phyloP scores from a whole-genome alignment of 2,113 vertebrate species.

The Colius striatus region DNA sequence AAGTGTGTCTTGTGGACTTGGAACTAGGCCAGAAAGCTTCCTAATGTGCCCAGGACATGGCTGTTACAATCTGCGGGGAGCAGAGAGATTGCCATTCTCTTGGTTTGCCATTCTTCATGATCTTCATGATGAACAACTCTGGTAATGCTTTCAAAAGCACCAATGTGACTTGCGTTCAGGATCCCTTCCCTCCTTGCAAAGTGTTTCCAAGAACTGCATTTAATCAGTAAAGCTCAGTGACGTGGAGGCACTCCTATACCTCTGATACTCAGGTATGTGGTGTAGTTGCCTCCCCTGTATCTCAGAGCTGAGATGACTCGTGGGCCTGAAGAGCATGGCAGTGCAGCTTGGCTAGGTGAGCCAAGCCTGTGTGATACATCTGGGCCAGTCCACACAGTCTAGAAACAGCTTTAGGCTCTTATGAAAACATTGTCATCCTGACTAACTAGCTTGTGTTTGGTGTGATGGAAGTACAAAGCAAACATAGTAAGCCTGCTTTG shows the following conservation, averaged over 20 bases:
- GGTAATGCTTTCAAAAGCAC: background rate
- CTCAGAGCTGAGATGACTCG: rapidly evolving
- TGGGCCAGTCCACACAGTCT: rapidly evolving
- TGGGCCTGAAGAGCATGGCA: rapidly evolving
- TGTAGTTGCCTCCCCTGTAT: rapidly evolving
- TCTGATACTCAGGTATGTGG: too few species aligned
- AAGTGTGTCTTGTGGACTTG: rapidly evolving
- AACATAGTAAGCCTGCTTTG: background rate
- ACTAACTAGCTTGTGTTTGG: background rate
- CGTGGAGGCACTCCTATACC: background rate
- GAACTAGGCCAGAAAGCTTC: background rate
- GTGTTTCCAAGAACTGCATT: background rate
- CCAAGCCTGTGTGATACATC: background rate
- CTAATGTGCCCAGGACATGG: rapidly evolving
- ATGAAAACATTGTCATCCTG: background rate
- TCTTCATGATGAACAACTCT: background rate
- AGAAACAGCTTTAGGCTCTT: background rate
- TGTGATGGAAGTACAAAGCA: background rate
- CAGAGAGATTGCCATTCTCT: background rate
- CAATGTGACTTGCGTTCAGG: rapidly evolving
- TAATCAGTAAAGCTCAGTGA: background rate
- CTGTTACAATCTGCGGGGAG: background rate
- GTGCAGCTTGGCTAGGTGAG: background rate
- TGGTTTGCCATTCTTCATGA: background rate
- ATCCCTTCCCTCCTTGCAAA: background rate